phyloP scores from a whole-genome alignment of 2,113 vertebrate genomes.

The Antechinus stuartii region DNA sequence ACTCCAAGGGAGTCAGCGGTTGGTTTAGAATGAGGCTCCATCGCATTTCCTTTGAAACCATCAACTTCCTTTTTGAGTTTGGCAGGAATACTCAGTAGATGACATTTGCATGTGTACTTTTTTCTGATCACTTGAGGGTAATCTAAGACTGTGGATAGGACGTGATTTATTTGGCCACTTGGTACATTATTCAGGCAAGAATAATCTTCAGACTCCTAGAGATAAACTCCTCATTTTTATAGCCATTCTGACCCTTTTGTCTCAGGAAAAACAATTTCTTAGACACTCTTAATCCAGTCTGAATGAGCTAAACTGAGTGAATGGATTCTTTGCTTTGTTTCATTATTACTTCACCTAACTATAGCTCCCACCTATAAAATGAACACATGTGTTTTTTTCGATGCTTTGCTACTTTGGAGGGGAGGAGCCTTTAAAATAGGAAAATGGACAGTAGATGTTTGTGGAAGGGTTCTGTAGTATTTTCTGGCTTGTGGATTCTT shows the following conservation, averaged over 20 bases:
- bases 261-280: constrained; percentile 32
- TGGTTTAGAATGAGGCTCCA: neutral
- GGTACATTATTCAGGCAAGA: constrained; percentile 22
- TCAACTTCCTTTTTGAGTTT: neutral
- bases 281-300: neutral
- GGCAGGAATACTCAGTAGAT: neutral
- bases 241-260: neutral
- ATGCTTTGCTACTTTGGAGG: neutral
- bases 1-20: neutral
- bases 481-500: neutral
- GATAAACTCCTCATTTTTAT: constrained; percentile 6
- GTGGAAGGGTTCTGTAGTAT: neutral
- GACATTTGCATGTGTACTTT: neutral
- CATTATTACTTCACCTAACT: neutral
- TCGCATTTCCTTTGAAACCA: neutral
- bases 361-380: neutral
- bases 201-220: neutral
- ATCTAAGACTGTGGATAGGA: constrained; percentile 3
- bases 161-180: neutral
- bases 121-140: constrained; percentile 16
- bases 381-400: neutral
- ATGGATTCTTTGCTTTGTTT: neutral
- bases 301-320: neutral
- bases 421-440: neutral
- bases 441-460: neutral